Conservation (phyloP, 2,888 invertebrate species). For the Pomacea canaliculata region DNA sequence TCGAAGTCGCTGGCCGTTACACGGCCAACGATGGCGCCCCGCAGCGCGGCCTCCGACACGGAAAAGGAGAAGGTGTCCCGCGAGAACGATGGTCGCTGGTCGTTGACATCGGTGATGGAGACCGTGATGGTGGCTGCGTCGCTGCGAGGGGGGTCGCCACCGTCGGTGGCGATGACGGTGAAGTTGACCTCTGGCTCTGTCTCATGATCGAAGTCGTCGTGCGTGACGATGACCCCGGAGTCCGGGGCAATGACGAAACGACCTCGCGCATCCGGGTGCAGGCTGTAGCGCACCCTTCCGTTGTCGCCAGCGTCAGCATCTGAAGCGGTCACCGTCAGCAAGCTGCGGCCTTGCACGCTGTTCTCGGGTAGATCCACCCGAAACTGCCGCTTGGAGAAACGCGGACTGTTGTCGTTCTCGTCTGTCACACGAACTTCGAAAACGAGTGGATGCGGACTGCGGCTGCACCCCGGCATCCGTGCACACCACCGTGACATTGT, state of each 20-base stretch:
- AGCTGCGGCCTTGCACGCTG: conserved; percentile 47
- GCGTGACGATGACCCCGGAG: conserved; percentile 49
- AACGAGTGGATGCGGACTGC: conserved; percentile 44
- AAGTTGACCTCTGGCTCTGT: conserved; percentile 43
- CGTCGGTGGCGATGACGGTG: conserved; percentile 51
- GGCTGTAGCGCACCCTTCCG: conserved; percentile 45
- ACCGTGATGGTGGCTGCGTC: conserved; percentile 47
- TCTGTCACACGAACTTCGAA: conserved; percentile 60
- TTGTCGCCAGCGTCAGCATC: conserved; percentile 53
- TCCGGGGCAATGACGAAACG: conserved; percentile 47
- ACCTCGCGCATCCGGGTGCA: conserved; percentile 42
- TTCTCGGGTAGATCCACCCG: conserved; percentile 52
- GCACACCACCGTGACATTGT: conserved; percentile 56
- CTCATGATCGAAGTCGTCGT: conserved; percentile 54
- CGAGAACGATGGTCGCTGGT: conserved; percentile 52
- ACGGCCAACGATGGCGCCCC: conserved; percentile 41
- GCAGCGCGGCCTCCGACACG: conserved; percentile 47
- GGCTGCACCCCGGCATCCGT: conserved; percentile 60
- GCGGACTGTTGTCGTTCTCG: conserved; percentile 63
- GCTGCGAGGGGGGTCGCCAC: conserved; percentile 46
- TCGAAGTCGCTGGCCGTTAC: conserved; percentile 52
- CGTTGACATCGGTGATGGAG: conserved; percentile 52
- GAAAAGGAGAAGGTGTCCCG: conserved; percentile 44
- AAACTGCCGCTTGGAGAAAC: conserved; percentile 48
- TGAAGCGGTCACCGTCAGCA: conserved; percentile 53